Evolutionary conservation across 2,797 vertebrate genomes (phyloP).

Genomic region (Apodemus agrarius): DNA sequence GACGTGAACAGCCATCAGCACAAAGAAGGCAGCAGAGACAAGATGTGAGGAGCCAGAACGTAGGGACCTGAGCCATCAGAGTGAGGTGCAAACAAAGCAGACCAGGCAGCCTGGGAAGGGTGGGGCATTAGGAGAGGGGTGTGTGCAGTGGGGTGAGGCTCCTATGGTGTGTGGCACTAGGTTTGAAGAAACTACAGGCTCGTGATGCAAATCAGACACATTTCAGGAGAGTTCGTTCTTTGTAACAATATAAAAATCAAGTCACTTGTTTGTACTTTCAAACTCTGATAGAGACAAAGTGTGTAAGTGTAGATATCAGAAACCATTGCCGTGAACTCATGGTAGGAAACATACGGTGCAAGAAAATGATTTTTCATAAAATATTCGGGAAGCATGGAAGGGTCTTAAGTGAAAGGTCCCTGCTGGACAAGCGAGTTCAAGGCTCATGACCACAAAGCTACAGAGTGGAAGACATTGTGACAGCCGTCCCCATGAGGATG

Average conservation of each 20-base stretch:
- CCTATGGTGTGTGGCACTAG: not conserved
- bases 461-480: not conserved
- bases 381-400: not conserved
- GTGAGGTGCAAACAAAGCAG: not conserved
- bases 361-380: not conserved
- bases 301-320: not conserved
- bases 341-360: not conserved
- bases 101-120: not conserved
- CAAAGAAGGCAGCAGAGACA: not conserved
- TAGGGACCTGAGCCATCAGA: not conserved
- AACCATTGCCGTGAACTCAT: not conserved
- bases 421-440: not conserved
- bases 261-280: not conserved
- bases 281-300: not conserved
- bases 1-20: not conserved
- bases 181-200: slow-evolving; percentile 22
- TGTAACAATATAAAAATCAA: slow-evolving; percentile 26
- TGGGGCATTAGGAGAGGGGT: not conserved
- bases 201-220: not conserved
- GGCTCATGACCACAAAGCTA: not conserved
- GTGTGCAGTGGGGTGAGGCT: not conserved
- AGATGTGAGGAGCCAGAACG: not conserved
- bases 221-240: not conserved
- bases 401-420: not conserved
- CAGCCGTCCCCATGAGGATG: not conserved